Conservation (phyloP, 2,888 invertebrate species). For the Hemistola chrysoprasaria region DNA sequence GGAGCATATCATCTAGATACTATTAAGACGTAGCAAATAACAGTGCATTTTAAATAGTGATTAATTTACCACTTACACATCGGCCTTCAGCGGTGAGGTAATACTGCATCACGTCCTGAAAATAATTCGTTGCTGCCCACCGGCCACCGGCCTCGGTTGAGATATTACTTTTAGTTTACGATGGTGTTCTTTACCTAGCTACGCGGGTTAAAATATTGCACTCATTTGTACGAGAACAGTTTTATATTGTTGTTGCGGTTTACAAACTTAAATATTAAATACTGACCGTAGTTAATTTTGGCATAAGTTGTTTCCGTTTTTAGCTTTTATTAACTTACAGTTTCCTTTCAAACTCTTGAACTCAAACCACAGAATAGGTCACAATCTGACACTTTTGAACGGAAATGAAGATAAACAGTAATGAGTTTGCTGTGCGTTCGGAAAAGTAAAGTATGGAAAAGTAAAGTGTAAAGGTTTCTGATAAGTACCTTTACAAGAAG, state of each 20-base stretch:
- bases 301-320: conserved; percentile 9
- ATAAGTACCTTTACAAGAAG: too few relatives aligned
- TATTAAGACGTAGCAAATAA: background rate
- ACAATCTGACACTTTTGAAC: too few relatives aligned
- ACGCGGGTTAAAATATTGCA: conserved; percentile 32
- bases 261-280: conserved; percentile 10
- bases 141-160: conserved; percentile 41
- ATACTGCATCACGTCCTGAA: conserved; percentile 62
- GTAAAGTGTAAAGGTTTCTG: too few relatives aligned
- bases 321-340: background rate
- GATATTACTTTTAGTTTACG: conserved; percentile 50
- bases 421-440: too few relatives aligned
- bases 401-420: too few relatives aligned
- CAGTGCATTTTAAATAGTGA: conserved; percentile 45
- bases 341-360: too few relatives aligned
- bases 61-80: conserved; percentile 40
- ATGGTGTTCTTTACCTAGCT: conserved; percentile 47
- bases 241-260: conserved; percentile 15
- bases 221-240: conserved; percentile 18
- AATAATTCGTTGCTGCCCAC: conserved; percentile 53
- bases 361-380: too few relatives aligned
- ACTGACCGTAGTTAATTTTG: conserved; percentile 14
- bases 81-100: conserved; percentile 49
- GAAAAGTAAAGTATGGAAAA: too few relatives aligned
- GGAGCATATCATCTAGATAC: background rate